phyloP scores from a whole-genome alignment of 2,888 invertebrate species.

The Antheraea assamensis region DNA sequence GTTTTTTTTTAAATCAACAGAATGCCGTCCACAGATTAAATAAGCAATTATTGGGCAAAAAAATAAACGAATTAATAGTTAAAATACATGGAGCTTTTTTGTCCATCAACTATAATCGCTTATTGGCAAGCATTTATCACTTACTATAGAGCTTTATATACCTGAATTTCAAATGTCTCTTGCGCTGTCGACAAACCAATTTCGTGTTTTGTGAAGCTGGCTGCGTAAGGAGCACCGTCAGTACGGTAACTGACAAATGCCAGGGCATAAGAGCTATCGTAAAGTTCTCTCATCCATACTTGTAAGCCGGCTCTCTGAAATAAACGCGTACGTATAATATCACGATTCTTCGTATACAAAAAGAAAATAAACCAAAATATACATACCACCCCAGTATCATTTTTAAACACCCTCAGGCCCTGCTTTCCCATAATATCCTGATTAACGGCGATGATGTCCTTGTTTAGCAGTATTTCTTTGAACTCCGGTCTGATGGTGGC shows the following conservation, averaged over 20 bases:
- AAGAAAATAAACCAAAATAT: not conserved
- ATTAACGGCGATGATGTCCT: constrained; percentile 83
- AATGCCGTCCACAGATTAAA: too few relatives aligned
- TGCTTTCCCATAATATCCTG: constrained; percentile 85
- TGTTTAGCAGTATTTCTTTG: constrained; percentile 83
- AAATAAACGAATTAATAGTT: too few relatives aligned
- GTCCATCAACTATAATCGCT: too few relatives aligned
- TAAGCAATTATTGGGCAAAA: too few relatives aligned
- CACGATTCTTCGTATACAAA: not conserved
- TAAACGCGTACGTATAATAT: constrained; percentile 15
- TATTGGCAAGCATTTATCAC: not conserved
- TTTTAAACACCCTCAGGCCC: constrained; percentile 68
- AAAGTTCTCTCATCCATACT: constrained; percentile 81
- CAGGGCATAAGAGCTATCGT: constrained; percentile 78
- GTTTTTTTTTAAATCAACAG: too few relatives aligned
- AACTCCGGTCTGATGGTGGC: constrained; percentile 79
- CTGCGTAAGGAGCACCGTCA: constrained; percentile 56
- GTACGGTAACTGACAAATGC: constrained; percentile 78
- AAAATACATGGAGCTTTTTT: too few relatives aligned
- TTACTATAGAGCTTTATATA: constrained; percentile 26
- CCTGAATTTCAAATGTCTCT: constrained; percentile 53
- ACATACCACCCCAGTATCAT: constrained; percentile 28
- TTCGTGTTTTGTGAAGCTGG: constrained; percentile 46
- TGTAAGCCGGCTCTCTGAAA: constrained; percentile 58
- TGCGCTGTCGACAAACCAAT: constrained; percentile 47